These are phyloP conservation scores for Pelodiscus sinensis DNA, from an alignment of 2,113 vertebrate genomes.

Conservation along the genomic window DNA sequence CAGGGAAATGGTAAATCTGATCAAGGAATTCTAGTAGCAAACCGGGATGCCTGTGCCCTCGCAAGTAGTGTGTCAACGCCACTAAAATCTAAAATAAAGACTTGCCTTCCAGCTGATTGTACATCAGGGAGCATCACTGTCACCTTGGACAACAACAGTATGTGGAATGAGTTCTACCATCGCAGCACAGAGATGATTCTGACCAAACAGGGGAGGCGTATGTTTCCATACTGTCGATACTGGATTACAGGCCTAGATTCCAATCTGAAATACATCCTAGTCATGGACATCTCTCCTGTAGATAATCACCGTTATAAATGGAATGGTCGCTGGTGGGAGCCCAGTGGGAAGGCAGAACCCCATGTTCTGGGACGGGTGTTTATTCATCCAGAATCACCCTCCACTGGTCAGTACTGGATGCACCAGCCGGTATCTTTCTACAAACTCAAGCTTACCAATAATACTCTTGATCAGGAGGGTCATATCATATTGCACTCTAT, in stretches of 20 bases:
- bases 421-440: slow-evolving; percentile 96
- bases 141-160: slow-evolving; percentile 94
- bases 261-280: slow-evolving; percentile 87
- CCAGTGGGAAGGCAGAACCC: slow-evolving; percentile 86
- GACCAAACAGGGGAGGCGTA: slow-evolving; percentile 93
- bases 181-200: slow-evolving; percentile 97
- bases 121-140: slow-evolving; percentile 86
- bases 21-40: slow-evolving; percentile 79
- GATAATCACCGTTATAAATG: slow-evolving; percentile 91
- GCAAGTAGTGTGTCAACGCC: slow-evolving; percentile 67
- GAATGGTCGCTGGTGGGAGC: slow-evolving; percentile 92
- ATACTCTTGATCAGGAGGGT: slow-evolving; percentile 87
- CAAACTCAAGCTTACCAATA: slow-evolving; percentile 95
- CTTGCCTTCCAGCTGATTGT: slow-evolving; percentile 83
- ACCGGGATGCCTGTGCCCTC: slow-evolving; percentile 76
- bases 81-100: slow-evolving; percentile 74
- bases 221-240: slow-evolving; percentile 97
- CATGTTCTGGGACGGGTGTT: slow-evolving; percentile 88
- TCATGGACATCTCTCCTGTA: slow-evolving; percentile 93
- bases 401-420: slow-evolving; percentile 95
- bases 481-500: slow-evolving; percentile 91
- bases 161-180: slow-evolving; percentile 97
- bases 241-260: slow-evolving; percentile 91
- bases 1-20: slow-evolving; percentile 81
- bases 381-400: slow-evolving; percentile 92